Evolutionary conservation across 2,113 vertebrate genomes (phyloP).

Genomic region (Tragelaphus scriptus): DNA sequence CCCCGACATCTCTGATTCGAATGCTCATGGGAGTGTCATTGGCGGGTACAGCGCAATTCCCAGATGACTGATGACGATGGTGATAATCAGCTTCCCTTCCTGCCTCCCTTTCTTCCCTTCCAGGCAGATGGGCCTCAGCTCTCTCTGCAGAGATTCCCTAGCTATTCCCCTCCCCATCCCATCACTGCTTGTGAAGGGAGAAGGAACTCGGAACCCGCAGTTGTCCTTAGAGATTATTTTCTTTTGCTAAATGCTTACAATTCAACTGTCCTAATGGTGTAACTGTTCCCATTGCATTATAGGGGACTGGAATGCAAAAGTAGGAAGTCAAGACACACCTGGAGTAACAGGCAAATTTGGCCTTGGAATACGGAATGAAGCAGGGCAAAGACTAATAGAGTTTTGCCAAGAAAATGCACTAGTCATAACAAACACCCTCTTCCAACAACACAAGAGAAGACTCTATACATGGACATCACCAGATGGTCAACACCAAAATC

Average conservation of each 20-base stretch:
- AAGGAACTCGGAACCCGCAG: neutral
- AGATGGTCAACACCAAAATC: too few species aligned
- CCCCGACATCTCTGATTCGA: neutral
- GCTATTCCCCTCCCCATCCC: fast-evolving
- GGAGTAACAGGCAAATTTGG: too few species aligned
- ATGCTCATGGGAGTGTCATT: fast-evolving
- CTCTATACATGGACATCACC: too few species aligned
- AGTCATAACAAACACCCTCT: too few species aligned
- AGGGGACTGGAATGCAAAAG: too few species aligned
- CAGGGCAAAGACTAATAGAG: too few species aligned
- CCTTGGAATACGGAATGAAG: too few species aligned
- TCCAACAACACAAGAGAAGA: too few species aligned
- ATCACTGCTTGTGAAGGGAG: neutral
- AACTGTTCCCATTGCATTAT: too few species aligned
- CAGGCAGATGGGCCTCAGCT: too few species aligned
- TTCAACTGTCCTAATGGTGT: neutral
- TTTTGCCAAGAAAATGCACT: too few species aligned
- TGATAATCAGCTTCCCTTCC: neutral
- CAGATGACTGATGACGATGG: fast-evolving
- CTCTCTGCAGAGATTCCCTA: neutral
- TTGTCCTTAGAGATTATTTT: neutral
- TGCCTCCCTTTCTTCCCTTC: neutral
- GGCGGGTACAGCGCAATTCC: neutral
- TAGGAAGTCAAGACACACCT: too few species aligned
- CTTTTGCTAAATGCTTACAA: neutral